A percentile compares a stretch with the other conserved stretches of the same genome.
Conservation (phyloP, 1,140 invertebrate species). For the Bactericera cockerelli region DNA sequence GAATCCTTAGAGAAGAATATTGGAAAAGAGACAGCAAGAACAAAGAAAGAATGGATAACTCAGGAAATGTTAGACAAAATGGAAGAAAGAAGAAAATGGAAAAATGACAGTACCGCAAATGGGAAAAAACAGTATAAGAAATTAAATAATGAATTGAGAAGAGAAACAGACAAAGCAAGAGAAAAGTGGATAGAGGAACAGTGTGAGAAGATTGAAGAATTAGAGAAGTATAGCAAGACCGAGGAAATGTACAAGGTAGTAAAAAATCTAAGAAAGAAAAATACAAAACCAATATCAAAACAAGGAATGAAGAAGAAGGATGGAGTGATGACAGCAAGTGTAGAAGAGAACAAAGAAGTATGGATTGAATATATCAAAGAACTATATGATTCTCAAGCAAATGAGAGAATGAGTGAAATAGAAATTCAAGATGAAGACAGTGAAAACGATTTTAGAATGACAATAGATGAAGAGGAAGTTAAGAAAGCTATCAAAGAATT, state of each 20-base stretch:
- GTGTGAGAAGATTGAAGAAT: slow-evolving; percentile 1
- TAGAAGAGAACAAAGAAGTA: background rate
- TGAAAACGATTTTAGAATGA: slow-evolving; percentile 9
- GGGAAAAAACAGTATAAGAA: slow-evolving; percentile 1
- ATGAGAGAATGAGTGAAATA: background rate
- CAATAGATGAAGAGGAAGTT: slow-evolving; percentile 11
- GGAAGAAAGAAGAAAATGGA: slow-evolving; percentile 7
- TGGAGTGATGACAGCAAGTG: background rate
- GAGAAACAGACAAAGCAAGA: background rate
- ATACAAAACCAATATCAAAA: slow-evolving; percentile 9
- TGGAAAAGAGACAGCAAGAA: background rate
- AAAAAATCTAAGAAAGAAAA: slow-evolving; percentile 14
- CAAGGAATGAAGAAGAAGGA: slow-evolving; percentile 4
- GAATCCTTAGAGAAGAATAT: background rate
- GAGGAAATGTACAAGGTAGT: slow-evolving; percentile 14
- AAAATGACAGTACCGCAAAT: background rate
- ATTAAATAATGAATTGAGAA: slow-evolving; percentile 5
- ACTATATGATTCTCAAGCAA: slow-evolving; percentile 12
- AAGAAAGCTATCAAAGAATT: slow-evolving; percentile 16
- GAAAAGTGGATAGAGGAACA: slow-evolving; percentile 3
- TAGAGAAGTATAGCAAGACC: slow-evolving; percentile 8
- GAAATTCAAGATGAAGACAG: background rate
- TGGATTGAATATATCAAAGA: slow-evolving; percentile 17
- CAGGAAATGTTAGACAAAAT: slow-evolving; percentile 1
- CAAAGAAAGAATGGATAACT: slow-evolving; percentile 1